A percentile compares a stretch with the other conserved stretches of the same genome.
Conservation (phyloP, 2,797 vertebrate genomes). For the Argya squamiceps region DNA sequence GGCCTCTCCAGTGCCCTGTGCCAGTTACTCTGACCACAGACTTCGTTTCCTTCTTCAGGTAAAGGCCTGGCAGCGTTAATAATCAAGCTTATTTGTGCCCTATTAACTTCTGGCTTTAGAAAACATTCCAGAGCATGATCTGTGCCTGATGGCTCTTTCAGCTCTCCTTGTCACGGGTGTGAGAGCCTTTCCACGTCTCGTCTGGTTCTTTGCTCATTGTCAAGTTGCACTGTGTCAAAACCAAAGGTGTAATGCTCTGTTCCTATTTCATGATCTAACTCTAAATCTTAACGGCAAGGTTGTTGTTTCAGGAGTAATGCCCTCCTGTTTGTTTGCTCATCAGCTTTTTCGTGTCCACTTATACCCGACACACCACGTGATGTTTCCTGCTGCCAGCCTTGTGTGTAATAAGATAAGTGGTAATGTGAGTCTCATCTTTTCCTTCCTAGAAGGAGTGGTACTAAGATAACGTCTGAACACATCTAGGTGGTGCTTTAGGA, state of each 20-base stretch:
- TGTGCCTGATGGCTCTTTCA: not conserved
- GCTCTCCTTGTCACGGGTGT: not conserved
- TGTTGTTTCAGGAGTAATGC: not conserved
- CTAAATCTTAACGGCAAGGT: not conserved
- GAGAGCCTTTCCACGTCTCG: not conserved
- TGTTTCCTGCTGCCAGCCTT: not conserved
- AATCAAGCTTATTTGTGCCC: not conserved
- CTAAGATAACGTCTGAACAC: not conserved
- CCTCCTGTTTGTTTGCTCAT: not conserved
- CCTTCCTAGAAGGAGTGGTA: slow-evolving; percentile 5
- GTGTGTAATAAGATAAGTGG: not conserved
- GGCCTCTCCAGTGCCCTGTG: not conserved
- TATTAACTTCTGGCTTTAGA: not conserved
- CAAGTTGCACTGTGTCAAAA: accelerated
- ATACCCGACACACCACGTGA: accelerated
- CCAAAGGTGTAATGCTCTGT: not conserved
- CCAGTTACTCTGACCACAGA: not conserved
- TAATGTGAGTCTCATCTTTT: not conserved
- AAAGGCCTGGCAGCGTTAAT: not conserved
- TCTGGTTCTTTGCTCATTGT: not conserved
- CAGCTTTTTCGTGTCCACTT: not conserved
- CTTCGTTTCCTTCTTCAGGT: not conserved
- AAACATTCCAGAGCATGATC: not conserved
- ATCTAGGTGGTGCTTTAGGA: not conserved
- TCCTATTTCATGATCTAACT: accelerated